Evolutionary conservation across 1,140 invertebrate genomes (phyloP).

Genomic region (Chlorops oryzae): DNA sequence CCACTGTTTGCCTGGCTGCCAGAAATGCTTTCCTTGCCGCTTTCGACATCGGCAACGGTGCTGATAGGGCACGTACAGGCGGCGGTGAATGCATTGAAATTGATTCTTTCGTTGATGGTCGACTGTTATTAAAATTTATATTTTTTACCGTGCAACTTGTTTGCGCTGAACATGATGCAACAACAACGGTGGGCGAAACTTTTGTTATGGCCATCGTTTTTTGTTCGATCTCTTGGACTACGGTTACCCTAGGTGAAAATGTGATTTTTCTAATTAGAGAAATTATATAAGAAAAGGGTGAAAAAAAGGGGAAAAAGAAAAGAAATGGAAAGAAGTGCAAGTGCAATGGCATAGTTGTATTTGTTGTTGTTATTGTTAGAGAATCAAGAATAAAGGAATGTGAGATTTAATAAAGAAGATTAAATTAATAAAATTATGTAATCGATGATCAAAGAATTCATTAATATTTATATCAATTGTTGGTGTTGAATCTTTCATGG

Average conservation of each 20-base stretch:
- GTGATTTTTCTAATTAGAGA: slow-evolving; percentile 39
- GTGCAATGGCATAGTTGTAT: neutral
- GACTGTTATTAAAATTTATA: slow-evolving; percentile 12
- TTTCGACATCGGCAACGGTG: slow-evolving; percentile 37
- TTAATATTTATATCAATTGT: no score
- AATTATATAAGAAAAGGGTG: neutral
- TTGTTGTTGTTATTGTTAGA: neutral
- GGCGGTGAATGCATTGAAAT: slow-evolving; percentile 38
- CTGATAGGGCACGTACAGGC: slow-evolving; percentile 31
- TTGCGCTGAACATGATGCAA: neutral
- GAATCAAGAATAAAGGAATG: no score
- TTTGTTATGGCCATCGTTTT: slow-evolving; percentile 13
- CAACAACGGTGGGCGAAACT: neutral
- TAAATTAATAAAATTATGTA: no score
- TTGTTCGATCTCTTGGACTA: slow-evolving; percentile 3
- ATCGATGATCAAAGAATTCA: no score
- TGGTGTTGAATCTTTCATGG: no score
- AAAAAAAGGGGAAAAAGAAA: neutral
- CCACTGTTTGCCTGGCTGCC: slow-evolving; percentile 43
- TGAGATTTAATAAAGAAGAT: no score
- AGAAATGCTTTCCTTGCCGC: slow-evolving; percentile 41
- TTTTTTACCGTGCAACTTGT: slow-evolving; percentile 2
- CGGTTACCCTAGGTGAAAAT: slow-evolving; percentile 34
- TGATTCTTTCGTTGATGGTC: slow-evolving; percentile 31
- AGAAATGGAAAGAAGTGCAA: neutral